A percentile compares a stretch with the other conserved stretches of the same genome.
Conservation (phyloP, 2,113 vertebrate genomes). For the Lepus timidus region DNA sequence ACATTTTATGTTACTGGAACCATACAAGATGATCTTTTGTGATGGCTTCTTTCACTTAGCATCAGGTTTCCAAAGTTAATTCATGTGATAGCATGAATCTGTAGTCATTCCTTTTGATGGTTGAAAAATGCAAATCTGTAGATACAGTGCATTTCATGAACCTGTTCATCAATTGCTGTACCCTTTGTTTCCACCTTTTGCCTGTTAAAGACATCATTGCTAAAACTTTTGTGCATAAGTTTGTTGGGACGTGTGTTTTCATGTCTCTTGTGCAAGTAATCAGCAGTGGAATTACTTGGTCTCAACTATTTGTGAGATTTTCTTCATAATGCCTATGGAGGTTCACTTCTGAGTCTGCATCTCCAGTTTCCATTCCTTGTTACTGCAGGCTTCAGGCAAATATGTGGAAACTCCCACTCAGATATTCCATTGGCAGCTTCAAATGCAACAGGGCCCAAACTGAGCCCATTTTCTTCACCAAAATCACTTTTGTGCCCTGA, state of each 20-base stretch:
- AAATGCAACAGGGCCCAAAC: background rate
- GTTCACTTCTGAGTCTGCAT: background rate
- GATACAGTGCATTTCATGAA: background rate
- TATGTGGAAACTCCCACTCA: background rate
- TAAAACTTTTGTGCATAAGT: background rate
- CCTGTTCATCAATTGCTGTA: background rate
- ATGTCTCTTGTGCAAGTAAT: background rate
- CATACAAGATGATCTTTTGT: background rate
- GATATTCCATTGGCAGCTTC: background rate
- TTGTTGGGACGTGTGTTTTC: background rate
- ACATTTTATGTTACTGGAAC: background rate
- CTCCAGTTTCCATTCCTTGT: background rate
- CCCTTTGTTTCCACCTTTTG: background rate
- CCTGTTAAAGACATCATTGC: background rate
- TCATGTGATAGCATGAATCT: background rate
- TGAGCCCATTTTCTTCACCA: background rate
- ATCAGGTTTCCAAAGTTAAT: background rate
- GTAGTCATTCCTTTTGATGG: background rate
- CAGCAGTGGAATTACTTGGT: background rate
- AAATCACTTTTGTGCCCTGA: background rate
- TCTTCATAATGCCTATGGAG: background rate
- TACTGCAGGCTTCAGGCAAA: background rate
- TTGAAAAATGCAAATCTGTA: background rate
- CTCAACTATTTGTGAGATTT: background rate
- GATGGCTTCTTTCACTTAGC: background rate